These are phyloP conservation scores for Calliphora vicina DNA, from an alignment of 1,140 invertebrate species.

Conservation along the genomic window DNA sequence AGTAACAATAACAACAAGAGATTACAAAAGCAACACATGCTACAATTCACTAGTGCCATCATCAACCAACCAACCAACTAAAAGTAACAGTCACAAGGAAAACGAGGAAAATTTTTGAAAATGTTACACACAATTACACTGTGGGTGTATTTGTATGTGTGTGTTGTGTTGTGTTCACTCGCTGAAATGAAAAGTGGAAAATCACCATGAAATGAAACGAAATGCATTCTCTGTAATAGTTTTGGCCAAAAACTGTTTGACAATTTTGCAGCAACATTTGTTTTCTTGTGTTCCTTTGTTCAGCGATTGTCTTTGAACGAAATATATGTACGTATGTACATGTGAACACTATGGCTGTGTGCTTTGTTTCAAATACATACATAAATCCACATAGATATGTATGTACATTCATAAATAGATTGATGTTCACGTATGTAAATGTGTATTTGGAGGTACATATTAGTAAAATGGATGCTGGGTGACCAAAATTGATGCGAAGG, in stretches of 20 bases:
- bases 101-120: not conserved
- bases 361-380: no score
- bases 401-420: not conserved
- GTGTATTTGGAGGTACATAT: not conserved
- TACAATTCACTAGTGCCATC: not conserved
- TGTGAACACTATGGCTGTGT: not conserved
- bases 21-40: slow-evolving; percentile 29
- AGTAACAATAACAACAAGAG: not conserved
- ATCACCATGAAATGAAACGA: not conserved
- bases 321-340: not conserved
- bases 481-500: slow-evolving; percentile 22
- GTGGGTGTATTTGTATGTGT: no score
- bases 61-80: not conserved
- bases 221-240: not conserved
- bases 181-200: not conserved
- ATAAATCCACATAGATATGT: not conserved
- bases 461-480: not conserved
- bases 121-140: not conserved
- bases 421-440: not conserved
- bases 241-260: not conserved
- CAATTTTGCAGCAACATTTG: slow-evolving; percentile 2
- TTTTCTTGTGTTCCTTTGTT: not conserved
- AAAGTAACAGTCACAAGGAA: not conserved
- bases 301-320: not conserved
- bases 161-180: no score